Percentiles rank a stretch among this genome's conserved stretches.
Conservation (phyloP, 2,888 invertebrate species). For the Pilophorus perplexus region DNA sequence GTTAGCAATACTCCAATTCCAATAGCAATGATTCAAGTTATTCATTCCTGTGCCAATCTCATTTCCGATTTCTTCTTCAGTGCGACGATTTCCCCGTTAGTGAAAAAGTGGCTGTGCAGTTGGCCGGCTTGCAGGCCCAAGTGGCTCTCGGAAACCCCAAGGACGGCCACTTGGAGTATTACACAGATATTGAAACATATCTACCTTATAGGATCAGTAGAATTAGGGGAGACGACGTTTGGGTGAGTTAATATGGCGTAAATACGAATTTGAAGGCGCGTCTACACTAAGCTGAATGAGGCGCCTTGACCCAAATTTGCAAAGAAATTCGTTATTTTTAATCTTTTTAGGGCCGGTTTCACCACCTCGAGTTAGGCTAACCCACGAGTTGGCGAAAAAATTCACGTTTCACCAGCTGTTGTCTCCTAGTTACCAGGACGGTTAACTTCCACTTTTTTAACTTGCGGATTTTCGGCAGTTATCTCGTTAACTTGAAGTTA, state of each 20-base stretch:
- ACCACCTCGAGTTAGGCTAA: too few species aligned
- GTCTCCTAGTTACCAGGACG: too few species aligned
- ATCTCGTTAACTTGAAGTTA: too few species aligned
- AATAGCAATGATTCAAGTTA: neutral
- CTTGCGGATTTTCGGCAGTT: too few species aligned
- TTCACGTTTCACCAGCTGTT: too few species aligned
- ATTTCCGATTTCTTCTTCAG: conserved; percentile 54
- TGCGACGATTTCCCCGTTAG: conserved; percentile 93
- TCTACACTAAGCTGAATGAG: too few species aligned
- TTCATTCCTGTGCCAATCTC: neutral
- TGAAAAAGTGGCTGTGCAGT: conserved; percentile 88
- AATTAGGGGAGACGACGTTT: conserved; percentile 75
- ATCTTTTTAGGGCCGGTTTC: too few species aligned
- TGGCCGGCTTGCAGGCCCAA: conserved; percentile 92
- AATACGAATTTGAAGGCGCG: too few species aligned
- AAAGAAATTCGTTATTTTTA: too few species aligned
- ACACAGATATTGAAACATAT: conserved; percentile 87
- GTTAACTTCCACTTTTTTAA: too few species aligned
- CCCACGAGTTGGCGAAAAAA: too few species aligned
- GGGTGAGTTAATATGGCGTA: conserved; percentile 58
- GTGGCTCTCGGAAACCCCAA: conserved; percentile 86
- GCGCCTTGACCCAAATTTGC: too few species aligned
- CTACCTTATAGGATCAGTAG: conserved; percentile 79
- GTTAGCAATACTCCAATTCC: conserved; percentile 54
- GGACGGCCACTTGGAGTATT: conserved; percentile 77